phyloP scores from a whole-genome alignment of 1,140 invertebrate genomes.

The Sweltsa coloradensis region DNA sequence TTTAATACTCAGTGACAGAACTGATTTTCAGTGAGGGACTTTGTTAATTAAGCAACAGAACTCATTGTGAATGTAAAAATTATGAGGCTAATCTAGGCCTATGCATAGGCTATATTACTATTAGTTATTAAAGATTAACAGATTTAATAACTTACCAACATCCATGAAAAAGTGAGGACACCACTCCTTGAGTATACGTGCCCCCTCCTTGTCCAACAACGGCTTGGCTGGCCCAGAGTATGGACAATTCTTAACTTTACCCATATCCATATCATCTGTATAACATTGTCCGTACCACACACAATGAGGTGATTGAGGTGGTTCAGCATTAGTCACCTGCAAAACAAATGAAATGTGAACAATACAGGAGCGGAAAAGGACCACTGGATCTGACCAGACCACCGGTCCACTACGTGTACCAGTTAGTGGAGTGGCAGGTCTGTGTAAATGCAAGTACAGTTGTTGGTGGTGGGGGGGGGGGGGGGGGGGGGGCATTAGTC shows the following conservation, averaged over 20 bases:
- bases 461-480: too few species aligned
- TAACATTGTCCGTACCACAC: constrained; percentile 10
- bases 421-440: too few species aligned
- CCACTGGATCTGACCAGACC: too few species aligned
- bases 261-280: background rate
- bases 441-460: too few species aligned
- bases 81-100: too few species aligned
- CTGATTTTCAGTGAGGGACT: background rate
- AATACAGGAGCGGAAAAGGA: too few species aligned
- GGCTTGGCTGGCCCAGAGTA: constrained; percentile 9
- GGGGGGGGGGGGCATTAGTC: too few species aligned
- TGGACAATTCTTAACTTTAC: constrained; percentile 6
- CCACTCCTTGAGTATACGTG: constrained; percentile 7
- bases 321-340: background rate
- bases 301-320: constrained; percentile 8
- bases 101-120: background rate
- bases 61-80: too few species aligned
- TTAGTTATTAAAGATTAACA: background rate
- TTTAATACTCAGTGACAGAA: background rate
- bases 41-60: too few species aligned
- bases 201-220: background rate
- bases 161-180: constrained; percentile 4
- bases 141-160: background rate
- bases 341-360: background rate
- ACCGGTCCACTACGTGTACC: too few species aligned